phyloP scores from a whole-genome alignment of 2,113 vertebrate species.

The Hystrix cristata region DNA sequence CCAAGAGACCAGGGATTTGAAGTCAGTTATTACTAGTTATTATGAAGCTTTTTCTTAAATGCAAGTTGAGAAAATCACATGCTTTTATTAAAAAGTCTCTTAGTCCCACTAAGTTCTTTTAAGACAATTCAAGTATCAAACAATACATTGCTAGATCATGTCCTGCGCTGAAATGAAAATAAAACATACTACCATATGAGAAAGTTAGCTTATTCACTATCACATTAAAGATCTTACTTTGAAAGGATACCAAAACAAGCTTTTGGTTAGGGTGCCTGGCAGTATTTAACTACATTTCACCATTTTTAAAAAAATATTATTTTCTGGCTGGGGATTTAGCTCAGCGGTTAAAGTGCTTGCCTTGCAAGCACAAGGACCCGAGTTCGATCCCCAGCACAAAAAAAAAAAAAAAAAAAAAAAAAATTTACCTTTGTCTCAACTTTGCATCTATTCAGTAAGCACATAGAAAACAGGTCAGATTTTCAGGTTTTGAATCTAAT shows the following conservation, averaged over 20 bases:
- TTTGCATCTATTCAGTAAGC: background rate
- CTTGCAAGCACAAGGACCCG: too few species aligned
- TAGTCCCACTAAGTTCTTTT: background rate
- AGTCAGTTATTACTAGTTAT: background rate
- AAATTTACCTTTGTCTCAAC: background rate
- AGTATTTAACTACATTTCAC: background rate
- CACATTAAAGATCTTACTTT: background rate
- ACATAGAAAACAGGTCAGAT: constrained; percentile 28
- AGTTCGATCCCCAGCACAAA: too few species aligned
- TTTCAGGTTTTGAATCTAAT: background rate
- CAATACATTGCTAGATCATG: background rate
- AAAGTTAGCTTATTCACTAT: background rate
- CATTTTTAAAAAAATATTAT: constrained; percentile 45
- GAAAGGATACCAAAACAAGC: background rate
- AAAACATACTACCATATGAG: background rate
- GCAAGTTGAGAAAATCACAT: constrained; percentile 27
- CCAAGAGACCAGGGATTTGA: background rate
- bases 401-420: background rate
- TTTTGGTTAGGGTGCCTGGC: background rate
- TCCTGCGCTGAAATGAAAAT: background rate
- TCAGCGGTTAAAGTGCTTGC: too few species aligned
- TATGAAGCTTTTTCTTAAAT: background rate
- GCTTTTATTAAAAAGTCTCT: constrained; percentile 37
- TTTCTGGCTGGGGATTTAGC: background rate
- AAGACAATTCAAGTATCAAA: background rate